These are phyloP conservation scores for Neodiprion lecontei DNA, from an alignment of 1,140 invertebrate genomes.

Conservation along the genomic window DNA sequence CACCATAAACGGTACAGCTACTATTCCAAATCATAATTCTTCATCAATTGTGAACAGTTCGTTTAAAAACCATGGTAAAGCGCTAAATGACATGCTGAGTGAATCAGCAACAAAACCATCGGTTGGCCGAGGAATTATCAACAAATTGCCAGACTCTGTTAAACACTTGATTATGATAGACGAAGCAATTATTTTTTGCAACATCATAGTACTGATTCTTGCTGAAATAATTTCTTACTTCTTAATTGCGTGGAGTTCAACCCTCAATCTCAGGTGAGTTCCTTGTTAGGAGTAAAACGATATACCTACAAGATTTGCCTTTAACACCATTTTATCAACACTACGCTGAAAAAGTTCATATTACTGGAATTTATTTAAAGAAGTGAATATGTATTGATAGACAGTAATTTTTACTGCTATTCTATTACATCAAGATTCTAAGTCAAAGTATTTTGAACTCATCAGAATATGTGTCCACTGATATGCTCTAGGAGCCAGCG, in stretches of 20 bases:
- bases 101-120: not conserved
- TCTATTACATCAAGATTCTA: no score
- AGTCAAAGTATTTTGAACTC: no score
- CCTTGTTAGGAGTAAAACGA: not conserved
- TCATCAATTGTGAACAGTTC: not conserved
- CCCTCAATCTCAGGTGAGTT: constrained; percentile 31
- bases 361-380: not conserved
- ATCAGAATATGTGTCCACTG: no score
- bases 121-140: not conserved
- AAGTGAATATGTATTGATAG: no score
- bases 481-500: no score
- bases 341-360: not conserved
- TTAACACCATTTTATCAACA: no score
- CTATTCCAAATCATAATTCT: not conserved
- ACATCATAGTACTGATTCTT: constrained; percentile 29
- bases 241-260: constrained; percentile 35
- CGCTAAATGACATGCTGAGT: not conserved
- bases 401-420: no score
- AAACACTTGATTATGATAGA: constrained; percentile 28
- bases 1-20: not conserved
- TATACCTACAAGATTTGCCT: no score
- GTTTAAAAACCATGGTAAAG: not conserved
- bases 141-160: constrained; percentile 13
- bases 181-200: constrained; percentile 31
- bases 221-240: constrained; percentile 36